Percentiles rank a stretch among this genome's conserved stretches.
Conservation (phyloP, 2,888 invertebrate genomes). For the Zhengitettix transpicula region DNA sequence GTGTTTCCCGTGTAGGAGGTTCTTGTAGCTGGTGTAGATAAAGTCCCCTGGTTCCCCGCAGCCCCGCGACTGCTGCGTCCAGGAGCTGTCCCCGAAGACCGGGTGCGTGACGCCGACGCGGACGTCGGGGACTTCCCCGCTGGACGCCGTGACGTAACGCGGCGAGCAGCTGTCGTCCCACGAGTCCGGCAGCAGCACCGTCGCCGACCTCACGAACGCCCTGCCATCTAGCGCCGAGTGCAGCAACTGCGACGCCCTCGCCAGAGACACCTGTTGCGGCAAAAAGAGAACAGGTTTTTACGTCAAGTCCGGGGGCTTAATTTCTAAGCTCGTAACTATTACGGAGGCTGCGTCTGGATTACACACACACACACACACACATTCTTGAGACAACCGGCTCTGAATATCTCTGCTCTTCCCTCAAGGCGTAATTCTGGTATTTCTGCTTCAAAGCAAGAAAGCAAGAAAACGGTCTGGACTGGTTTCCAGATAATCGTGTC, state of each 20-base stretch:
- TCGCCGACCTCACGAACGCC: constrained; percentile 37
- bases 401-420: too few relatives aligned
- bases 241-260: constrained; percentile 36
- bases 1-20: constrained; percentile 21
- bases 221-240: constrained; percentile 38
- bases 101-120: constrained; percentile 32
- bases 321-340: too few relatives aligned
- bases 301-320: neutral
- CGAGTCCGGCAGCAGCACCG: constrained; percentile 38
- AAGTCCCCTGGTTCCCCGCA: constrained; percentile 41
- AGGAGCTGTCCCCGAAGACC: constrained; percentile 33
- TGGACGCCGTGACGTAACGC: constrained; percentile 24
- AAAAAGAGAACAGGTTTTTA: too few relatives aligned
- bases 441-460: too few relatives aligned
- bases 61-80: constrained; percentile 42
- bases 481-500: too few relatives aligned
- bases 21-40: constrained; percentile 32
- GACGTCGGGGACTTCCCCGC: constrained; percentile 37
- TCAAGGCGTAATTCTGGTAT: too few relatives aligned
- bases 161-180: constrained; percentile 37
- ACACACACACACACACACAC: too few relatives aligned
- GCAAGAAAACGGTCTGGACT: too few relatives aligned
- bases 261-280: constrained; percentile 30
- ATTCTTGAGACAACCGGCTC: too few relatives aligned
- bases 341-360: too few relatives aligned